Base-by-base conservation (phyloP, 2,113 vertebrate species). In the Aegotheles bennettii region DNA sequence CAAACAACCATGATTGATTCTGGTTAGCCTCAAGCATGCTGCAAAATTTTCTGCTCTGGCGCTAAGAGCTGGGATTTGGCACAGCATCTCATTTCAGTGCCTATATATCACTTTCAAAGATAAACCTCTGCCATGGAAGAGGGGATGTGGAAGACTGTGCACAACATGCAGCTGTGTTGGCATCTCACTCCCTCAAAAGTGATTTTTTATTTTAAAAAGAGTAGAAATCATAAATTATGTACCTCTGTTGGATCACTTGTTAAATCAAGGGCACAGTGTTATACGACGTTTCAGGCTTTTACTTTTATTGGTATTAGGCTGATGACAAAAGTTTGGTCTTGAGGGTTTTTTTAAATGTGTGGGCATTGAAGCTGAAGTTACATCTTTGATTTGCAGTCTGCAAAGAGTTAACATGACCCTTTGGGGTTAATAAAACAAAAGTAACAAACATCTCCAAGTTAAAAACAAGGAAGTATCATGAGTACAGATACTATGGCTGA, bases 331-430 rank as follows among this genome's bases (percentile, higher is more conserved):
- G 13, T 35, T 73, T 83, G 31, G 54, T 3, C 53, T 69, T 57
- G 26, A 79, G 54, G 40, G 1, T 1, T 15, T 43, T 65, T 68
- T 36, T 35, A 45, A n/a, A 65, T 0, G 0, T 25, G 25, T 4
- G 38, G 36, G 53, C 21, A 40, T 3, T 14, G 40, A 89, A 76
- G 24, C 19, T 60, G 28, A 90, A 69, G 51, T 40, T 84, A 16
- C 5, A 61, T 21, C 25, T 76, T 87, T 53, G 36, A 68, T 51
- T n/a, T 82, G n/a, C 35, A 76, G n/a, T 11, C 35, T 71, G 18
- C 5, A 31, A 83, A 69, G 36, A 8, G n/a, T 76, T 79, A 76
- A 40, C 10, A 53, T 21, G n/a, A 53, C 45, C 45, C 54, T 35
- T 42, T 7, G 20, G 25, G 35, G 36, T 70, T 70, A 33, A 53